These are phyloP conservation scores for Drusus annulatus DNA, from an alignment of 1,140 invertebrate species.

Conservation along the genomic window DNA sequence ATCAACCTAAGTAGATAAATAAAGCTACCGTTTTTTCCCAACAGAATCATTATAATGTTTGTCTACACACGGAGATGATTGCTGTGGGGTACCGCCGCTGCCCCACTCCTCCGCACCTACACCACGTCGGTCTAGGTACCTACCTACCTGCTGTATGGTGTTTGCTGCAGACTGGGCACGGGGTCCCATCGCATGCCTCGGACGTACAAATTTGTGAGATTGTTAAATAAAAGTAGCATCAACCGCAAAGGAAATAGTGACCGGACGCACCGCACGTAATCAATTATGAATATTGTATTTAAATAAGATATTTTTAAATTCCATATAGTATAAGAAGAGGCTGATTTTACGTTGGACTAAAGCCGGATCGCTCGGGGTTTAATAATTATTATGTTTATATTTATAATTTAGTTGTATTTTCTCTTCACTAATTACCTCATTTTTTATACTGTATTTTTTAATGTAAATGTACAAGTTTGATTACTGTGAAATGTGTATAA, in stretches of 20 bases:
- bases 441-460: too few relatives aligned
- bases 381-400: too few relatives aligned
- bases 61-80: slow-evolving; percentile 30
- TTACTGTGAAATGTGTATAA: too few relatives aligned
- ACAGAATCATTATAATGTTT: slow-evolving; percentile 39
- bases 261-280: neutral
- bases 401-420: too few relatives aligned
- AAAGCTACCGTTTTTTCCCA: slow-evolving; percentile 44
- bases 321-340: neutral
- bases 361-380: too few relatives aligned
- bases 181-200: slow-evolving; percentile 30
- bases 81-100: neutral
- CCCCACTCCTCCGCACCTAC: neutral
- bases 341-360: too few relatives aligned
- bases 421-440: too few relatives aligned
- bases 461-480: too few relatives aligned
- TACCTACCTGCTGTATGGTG: too few relatives aligned
- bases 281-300: neutral
- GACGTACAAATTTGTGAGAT: slow-evolving; percentile 47
- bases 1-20: slow-evolving; percentile 38
- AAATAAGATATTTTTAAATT: neutral
- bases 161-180: too few relatives aligned
- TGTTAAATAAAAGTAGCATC: slow-evolving; percentile 42
- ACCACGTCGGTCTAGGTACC: too few relatives aligned
- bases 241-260: slow-evolving; percentile 29